phyloP scores from a whole-genome alignment of 2,888 invertebrate genomes.

The Muschampia staudingeri region DNA sequence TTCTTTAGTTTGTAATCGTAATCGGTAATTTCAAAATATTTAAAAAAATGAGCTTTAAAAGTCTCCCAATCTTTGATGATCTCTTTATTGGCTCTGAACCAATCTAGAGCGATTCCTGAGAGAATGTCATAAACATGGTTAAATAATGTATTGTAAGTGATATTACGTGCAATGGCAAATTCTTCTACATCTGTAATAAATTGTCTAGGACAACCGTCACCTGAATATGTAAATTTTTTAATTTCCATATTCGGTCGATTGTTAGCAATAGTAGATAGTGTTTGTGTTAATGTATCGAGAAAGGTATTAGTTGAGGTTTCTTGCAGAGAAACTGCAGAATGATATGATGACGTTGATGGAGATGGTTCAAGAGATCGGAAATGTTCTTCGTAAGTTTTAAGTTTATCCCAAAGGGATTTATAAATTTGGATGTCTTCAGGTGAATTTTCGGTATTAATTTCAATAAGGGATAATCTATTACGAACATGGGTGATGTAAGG shows the following conservation, averaged over 20 bases:
- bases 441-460: neutral
- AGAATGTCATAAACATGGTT: neutral
- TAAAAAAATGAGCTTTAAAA: neutral
- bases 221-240: neutral
- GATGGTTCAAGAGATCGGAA: constrained; percentile 8
- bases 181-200: neutral
- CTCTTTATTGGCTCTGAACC: constrained; percentile 8
- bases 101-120: neutral
- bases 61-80: neutral
- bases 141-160: neutral
- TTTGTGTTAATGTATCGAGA: constrained; percentile 8
- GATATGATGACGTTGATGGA: neutral
- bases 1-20: neutral
- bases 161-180: neutral
- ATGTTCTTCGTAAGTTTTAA: neutral
- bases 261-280: neutral
- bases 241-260: neutral
- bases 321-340: neutral
- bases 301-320: neutral
- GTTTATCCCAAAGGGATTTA: neutral
- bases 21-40: neutral
- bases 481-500: neutral
- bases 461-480: neutral
- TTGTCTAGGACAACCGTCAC: neutral
- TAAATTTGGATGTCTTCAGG: neutral